Conservation (phyloP, 2,797 vertebrate genomes). For the Tiaroga cobitis region DNA sequence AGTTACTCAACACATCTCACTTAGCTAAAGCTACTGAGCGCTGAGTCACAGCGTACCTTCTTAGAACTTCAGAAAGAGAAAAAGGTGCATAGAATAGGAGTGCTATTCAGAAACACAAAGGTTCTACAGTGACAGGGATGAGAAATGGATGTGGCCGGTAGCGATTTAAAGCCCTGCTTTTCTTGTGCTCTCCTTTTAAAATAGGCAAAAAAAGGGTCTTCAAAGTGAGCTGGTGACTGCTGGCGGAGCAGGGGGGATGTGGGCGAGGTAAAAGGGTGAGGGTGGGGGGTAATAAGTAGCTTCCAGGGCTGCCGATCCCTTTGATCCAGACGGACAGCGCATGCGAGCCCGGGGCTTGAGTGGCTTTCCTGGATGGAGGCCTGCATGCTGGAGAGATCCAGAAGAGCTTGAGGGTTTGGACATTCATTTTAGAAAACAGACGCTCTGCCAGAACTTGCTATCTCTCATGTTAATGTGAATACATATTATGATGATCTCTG, state of each 20-base stretch:
- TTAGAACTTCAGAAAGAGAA: slow-evolving; percentile 38
- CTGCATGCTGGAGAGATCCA: slow-evolving; percentile 53
- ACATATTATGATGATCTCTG: slow-evolving; percentile 5
- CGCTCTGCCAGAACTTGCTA: background rate
- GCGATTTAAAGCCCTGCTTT: background rate
- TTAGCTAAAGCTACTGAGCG: slow-evolving; percentile 8
- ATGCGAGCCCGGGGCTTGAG: slow-evolving; percentile 65
- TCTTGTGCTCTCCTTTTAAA: slow-evolving; percentile 32
- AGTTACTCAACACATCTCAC: slow-evolving; percentile 51
- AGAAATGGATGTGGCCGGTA: slow-evolving; percentile 27
- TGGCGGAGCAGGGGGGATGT: slow-evolving; percentile 24
- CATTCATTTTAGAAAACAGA: slow-evolving; percentile 14
- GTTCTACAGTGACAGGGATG: slow-evolving; percentile 18
- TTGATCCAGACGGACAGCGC: slow-evolving; percentile 70
- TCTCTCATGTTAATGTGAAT: slow-evolving; percentile 20
- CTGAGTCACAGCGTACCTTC: slow-evolving; percentile 12
- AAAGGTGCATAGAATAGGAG: slow-evolving; percentile 36
- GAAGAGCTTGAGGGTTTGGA: slow-evolving; percentile 47
- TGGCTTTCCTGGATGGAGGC: slow-evolving; percentile 62
- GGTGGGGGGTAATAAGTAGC: slow-evolving; percentile 65
- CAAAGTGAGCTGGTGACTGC: slow-evolving; percentile 51
- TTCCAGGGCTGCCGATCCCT: slow-evolving; percentile 67
- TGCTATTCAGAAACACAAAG: slow-evolving; percentile 45
- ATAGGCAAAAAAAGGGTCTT: slow-evolving; percentile 23
- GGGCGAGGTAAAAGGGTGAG: slow-evolving; percentile 61